These are phyloP conservation scores for Cryptotermes secundus DNA, from an alignment of 1,140 invertebrate species.

Conservation along the genomic window DNA sequence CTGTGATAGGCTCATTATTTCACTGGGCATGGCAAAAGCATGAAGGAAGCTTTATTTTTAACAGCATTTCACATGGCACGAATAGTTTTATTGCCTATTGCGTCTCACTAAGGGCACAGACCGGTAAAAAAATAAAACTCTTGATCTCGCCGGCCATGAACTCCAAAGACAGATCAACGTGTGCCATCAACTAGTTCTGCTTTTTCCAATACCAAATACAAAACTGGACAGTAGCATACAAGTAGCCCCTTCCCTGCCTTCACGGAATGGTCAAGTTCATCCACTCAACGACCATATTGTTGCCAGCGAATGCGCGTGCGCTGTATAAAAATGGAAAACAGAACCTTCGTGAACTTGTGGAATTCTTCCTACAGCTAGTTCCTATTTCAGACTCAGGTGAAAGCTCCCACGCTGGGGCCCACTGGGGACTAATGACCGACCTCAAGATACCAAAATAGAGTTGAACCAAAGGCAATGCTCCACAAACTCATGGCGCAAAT, in stretches of 20 bases:
- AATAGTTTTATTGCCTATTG: too few relatives aligned
- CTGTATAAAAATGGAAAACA: not conserved
- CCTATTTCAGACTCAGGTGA: not conserved
- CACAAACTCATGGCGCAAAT: not conserved
- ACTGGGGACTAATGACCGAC: not conserved
- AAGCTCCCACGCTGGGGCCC: not conserved
- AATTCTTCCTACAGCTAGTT: not conserved
- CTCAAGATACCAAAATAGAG: not conserved
- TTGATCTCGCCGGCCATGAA: not conserved
- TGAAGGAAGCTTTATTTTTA: too few relatives aligned
- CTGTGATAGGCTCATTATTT: too few relatives aligned
- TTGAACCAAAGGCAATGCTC: not conserved
- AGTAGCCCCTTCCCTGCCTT: not conserved
- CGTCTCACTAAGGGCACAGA: too few relatives aligned
- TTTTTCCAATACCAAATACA: not conserved
- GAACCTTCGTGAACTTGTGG: not conserved
- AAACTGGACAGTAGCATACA: not conserved
- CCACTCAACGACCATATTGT: not conserved
- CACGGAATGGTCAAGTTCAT: not conserved
- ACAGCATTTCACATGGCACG: not conserved
- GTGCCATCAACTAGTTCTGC: not conserved
- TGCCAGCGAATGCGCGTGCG: too few relatives aligned
- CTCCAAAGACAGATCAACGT: not conserved
- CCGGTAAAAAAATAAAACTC: too few relatives aligned
- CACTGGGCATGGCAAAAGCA: too few relatives aligned